phyloP scores from a whole-genome alignment of 2,888 invertebrate genomes.

The Rhagonycha lutea region DNA sequence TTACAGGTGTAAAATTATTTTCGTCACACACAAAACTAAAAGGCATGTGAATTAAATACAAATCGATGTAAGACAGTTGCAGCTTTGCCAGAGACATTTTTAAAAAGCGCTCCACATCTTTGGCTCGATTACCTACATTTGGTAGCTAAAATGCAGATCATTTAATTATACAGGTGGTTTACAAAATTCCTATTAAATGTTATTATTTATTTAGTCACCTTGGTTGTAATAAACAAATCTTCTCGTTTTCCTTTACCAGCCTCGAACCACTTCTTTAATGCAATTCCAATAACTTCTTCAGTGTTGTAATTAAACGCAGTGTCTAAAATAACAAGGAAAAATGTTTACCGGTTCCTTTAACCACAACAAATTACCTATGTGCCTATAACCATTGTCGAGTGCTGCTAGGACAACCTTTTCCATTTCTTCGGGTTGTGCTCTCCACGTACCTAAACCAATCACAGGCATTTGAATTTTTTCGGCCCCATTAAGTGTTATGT shows the following conservation, averaged over 20 bases:
- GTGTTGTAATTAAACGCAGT: conserved; percentile 81
- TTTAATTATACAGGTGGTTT: neutral
- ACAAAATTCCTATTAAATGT: neutral
- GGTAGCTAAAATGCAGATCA: conserved; percentile 62
- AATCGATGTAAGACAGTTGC: conserved; percentile 72
- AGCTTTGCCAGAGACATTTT: conserved; percentile 66
- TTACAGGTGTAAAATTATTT: conserved; percentile 59
- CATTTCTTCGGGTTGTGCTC: conserved; percentile 68
- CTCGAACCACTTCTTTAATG: conserved; percentile 67
- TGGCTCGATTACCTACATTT: conserved; percentile 68
- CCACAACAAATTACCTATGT: conserved; percentile 60
- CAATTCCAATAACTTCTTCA: conserved; percentile 74
- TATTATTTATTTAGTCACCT: conserved; percentile 57
- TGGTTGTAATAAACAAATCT: conserved; percentile 80
- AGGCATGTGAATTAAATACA: conserved; percentile 80
- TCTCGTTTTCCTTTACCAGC: conserved; percentile 67
- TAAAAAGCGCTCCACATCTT: conserved; percentile 68
- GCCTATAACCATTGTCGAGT: conserved; percentile 72
- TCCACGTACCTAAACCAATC: conserved; percentile 75
- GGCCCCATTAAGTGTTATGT: conserved; percentile 56
- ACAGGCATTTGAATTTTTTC: conserved; percentile 67
- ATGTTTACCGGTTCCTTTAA: neutral
- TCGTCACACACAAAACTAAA: conserved; percentile 66
- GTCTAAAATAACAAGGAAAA: conserved; percentile 57
- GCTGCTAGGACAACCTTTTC: conserved; percentile 67